Conservation (phyloP, 2,797 vertebrate species). For the Danio albolineatus region DNA sequence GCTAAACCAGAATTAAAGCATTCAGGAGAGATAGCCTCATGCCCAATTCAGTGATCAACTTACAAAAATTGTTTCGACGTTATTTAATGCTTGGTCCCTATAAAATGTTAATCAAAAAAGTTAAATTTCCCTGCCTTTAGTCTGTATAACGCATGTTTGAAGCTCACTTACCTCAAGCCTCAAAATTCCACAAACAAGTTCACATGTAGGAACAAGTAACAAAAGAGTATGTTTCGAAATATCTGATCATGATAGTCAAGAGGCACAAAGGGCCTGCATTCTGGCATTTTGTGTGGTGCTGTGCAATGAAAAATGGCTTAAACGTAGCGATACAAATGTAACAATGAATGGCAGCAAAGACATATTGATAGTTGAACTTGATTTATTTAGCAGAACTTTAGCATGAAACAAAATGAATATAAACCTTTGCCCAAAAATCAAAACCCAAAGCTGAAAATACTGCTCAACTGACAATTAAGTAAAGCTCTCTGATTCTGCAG, state of each 20-base stretch:
- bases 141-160: conserved; percentile 18
- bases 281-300: neutral
- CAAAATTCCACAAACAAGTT: conserved; percentile 29
- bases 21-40: too few species aligned
- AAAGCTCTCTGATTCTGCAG: neutral
- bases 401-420: conserved; percentile 43
- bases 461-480: conserved; percentile 18
- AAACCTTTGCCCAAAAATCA: conserved; percentile 18
- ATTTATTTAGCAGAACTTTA: conserved; percentile 57
- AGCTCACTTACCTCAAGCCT: conserved; percentile 43
- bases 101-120: too few species aligned
- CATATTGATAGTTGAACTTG: conserved; percentile 45
- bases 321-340: neutral
- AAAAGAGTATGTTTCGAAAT: neutral
- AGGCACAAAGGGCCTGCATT: neutral
- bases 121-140: neutral
- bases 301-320: neutral
- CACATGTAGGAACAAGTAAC: neutral
- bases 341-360: conserved; percentile 50
- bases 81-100: too few species aligned
- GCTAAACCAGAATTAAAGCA: too few species aligned
- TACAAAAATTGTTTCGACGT: too few species aligned
- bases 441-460: conserved; percentile 34
- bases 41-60: too few species aligned
- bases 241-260: neutral